phyloP scores from a whole-genome alignment of 2,888 invertebrate genomes.

The Stenolophus ochropezus region DNA sequence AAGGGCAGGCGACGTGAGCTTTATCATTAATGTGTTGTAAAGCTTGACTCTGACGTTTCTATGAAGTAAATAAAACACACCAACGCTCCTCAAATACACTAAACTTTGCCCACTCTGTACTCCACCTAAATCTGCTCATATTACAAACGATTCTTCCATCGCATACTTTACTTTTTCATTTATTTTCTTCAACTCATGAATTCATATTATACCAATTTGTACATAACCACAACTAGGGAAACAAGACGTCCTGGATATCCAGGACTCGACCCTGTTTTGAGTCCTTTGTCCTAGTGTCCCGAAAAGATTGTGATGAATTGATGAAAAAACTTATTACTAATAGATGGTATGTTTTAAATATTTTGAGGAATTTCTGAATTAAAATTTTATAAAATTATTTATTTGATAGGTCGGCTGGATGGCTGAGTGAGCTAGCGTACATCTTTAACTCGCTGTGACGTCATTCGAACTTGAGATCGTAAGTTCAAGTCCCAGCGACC shows the following conservation, averaged over 20 bases:
- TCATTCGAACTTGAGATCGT: no score
- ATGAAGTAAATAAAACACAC: slow-evolving; percentile 2
- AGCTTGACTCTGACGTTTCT: slow-evolving; percentile 1
- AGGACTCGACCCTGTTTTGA: no score
- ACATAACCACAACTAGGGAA: background rate
- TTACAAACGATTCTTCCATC: background rate
- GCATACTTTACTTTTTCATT: background rate
- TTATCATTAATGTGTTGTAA: slow-evolving; percentile 23
- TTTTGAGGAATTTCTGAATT: no score
- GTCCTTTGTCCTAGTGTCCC: no score
- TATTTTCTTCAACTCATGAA: background rate
- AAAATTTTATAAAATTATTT: no score
- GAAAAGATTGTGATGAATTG: no score
- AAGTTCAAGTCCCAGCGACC: no score
- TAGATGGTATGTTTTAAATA: no score
- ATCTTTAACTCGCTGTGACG: no score
- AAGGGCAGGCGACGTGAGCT: slow-evolving; percentile 10
- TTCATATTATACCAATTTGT: background rate
- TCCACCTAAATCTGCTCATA: background rate
- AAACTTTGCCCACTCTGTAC: background rate
- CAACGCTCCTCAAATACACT: background rate
- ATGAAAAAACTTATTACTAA: no score
- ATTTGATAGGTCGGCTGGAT: no score
- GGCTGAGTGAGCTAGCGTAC: no score
- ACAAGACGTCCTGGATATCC: background rate